Evolutionary conservation across 2,888 invertebrate species (phyloP).

Genomic region (Penaeus monodon): DNA sequence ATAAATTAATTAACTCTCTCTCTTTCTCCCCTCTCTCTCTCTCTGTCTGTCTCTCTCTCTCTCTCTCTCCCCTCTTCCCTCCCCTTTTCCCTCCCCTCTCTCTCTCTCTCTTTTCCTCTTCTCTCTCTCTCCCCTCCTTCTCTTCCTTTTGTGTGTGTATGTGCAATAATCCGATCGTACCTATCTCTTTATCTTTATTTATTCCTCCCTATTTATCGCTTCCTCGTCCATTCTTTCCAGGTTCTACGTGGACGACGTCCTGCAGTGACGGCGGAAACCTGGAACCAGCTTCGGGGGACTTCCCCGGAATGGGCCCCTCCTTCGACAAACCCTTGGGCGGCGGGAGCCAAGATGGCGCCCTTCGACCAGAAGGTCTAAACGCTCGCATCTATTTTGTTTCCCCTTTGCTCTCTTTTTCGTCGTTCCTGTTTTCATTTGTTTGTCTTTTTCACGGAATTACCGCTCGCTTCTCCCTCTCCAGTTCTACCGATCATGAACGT

Average conservation of each 20-base stretch:
- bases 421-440: background rate
- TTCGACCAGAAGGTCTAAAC: slow-evolving; percentile 78
- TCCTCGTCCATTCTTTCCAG: slow-evolving; percentile 65
- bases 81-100: too few relatives aligned
- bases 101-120: too few relatives aligned
- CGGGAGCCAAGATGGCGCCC: slow-evolving; percentile 77
- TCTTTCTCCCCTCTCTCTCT: too few relatives aligned
- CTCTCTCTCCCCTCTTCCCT: too few relatives aligned
- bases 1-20: too few relatives aligned
- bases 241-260: slow-evolving; percentile 72
- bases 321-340: slow-evolving; percentile 70
- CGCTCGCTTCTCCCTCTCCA: slow-evolving; percentile 68
- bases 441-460: slow-evolving; percentile 66
- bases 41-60: too few relatives aligned
- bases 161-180: background rate
- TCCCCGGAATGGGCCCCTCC: slow-evolving; percentile 73
- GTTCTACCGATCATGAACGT: slow-evolving; percentile 82
- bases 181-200: background rate
- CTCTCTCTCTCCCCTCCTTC: too few relatives aligned
- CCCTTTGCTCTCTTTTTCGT: slow-evolving; percentile 63
- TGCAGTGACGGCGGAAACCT: slow-evolving; percentile 74
- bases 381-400: background rate
- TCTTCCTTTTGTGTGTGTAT: too few relatives aligned
- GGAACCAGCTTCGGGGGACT: slow-evolving; percentile 78
- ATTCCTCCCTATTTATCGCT: slow-evolving; percentile 55